Evolutionary conservation across 2,113 vertebrate genomes (phyloP).

Genomic region (Petrocephalus zakoni): DNA sequence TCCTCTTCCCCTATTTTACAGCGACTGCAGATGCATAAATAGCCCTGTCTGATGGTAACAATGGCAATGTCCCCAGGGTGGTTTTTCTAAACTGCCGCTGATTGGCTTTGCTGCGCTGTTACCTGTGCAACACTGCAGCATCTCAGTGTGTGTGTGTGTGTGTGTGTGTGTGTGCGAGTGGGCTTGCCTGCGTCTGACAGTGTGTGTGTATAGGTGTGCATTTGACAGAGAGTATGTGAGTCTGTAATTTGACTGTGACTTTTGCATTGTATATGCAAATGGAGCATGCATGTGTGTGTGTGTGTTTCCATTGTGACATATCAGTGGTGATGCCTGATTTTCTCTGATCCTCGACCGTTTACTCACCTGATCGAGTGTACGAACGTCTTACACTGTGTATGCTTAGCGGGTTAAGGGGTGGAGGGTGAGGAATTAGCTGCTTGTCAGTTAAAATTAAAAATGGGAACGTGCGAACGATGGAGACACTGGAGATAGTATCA

Average conservation of each 20-base stretch:
- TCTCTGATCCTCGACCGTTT: not conserved
- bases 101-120: not conserved
- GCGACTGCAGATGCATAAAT: constrained; percentile 8
- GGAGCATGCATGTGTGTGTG: not conserved
- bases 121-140: not conserved
- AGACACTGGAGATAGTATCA: not conserved
- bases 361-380: not conserved
- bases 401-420: not conserved
- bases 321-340: not conserved
- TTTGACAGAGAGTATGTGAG: not conserved
- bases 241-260: not conserved
- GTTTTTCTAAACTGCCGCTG: constrained; percentile 12
- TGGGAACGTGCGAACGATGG: not conserved
- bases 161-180: not conserved
- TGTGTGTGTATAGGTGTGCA: not conserved
- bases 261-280: not conserved
- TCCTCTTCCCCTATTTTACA: not conserved
- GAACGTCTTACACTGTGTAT: not conserved
- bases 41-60: not conserved
- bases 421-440: not conserved
- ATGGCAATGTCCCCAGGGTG: not conserved
- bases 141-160: not conserved
- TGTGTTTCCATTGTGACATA: not conserved
- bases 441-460: not conserved
- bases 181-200: not conserved